Base-by-base conservation (phyloP, 2,888 invertebrate species). In the Drosophila paracracens region DNA sequence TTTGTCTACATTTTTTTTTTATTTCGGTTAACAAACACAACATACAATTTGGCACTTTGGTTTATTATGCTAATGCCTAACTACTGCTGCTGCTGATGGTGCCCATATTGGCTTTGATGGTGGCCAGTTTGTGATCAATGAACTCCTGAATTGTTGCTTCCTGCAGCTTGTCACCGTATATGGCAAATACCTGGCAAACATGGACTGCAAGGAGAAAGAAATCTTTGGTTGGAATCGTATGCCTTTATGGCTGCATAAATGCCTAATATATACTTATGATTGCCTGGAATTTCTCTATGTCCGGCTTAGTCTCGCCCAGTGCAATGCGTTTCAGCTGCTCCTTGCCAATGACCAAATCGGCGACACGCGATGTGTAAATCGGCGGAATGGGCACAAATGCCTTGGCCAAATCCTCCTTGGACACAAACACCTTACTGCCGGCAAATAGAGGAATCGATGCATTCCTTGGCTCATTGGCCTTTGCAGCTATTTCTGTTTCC, bases 301-400 rank as follows among this genome's bases (percentile, higher is more conserved):
- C 91, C 2, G 92, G 71, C 6, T 79, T 70, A 0, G 67, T 68
- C 40, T 81, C 79, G 0, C 81, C 75, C 16, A 79, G 67, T 7
- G 91, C 90, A n/a, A 91, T 86, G 51, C 77, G 83, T 33, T 79
- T 83, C 21, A 92, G 56, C 36, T 76, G 72, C 11, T 90, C 89
- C 56, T 88, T 81, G 27, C 93, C 92, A 84, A 93, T 92, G 7
- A 93, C 89, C 56, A 93, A 81, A 62, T 93, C 92, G 56, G 91
- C 88, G 0, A 93, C 76, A 8, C 92, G 91, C 0, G 91, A 91
- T 4, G 92, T 92, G 56, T 93, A 93, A 27, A 93, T 87, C 21
- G 91, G 86, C 21, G 93, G 90, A 73, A 92, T 91, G 13, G 90
- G 88, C 38, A 92, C 91, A 61, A 91, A 91, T 0, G 93, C 92